Evolutionary conservation across 2,888 invertebrate species (phyloP), one percentile per base, ranked within the genome.

Genomic region (Philereme vetulata): DNA sequence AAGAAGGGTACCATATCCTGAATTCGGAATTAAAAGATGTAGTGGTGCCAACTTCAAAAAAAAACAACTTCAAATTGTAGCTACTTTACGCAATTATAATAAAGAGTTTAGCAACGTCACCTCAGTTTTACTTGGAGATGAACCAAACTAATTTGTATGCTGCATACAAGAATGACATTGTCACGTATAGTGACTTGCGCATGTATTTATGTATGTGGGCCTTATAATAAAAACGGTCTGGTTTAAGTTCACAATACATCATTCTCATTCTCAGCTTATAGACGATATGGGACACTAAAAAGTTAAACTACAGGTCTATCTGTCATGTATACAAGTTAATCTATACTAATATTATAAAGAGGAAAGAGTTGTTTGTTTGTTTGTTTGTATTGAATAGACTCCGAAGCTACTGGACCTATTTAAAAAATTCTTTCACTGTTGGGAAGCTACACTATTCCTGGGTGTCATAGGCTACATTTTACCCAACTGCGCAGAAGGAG

Each of bases 151-250:
- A 80, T 84, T 82, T 74, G 80, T 79, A 84, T 85, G 77, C 84
- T 11, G 47, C 62, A 67, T 71, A 73, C 77, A 71, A 70, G 70
- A 68, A 71, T 81, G 80, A 82, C 80, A 81, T 82, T 77, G 81
- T 82, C 82, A 82, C 84, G 84, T 83, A 81, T 65, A 63, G 67
- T 76, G 76, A 77, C 74, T 70, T 71, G 71, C 72, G 72, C 65
- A 72, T 72, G 60, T 74, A 70, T 73, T 75, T 72, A 70, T 69
- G 65, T 72, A 70, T 70, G 68, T 72, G 73, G 67, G 71, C 71
- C 68, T 75, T 71, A 74, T 71, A 73, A 70, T 70, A 67, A 6
- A 7, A 35, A 35, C 35, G 5, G 3, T 38, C 7, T 4, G 6
- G 38, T 38, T 6, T 8, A 38, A 4, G 7, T 3, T 38, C 38